phyloP scores from a whole-genome alignment of 2,113 vertebrate species.

The Bettongia penicillata region DNA sequence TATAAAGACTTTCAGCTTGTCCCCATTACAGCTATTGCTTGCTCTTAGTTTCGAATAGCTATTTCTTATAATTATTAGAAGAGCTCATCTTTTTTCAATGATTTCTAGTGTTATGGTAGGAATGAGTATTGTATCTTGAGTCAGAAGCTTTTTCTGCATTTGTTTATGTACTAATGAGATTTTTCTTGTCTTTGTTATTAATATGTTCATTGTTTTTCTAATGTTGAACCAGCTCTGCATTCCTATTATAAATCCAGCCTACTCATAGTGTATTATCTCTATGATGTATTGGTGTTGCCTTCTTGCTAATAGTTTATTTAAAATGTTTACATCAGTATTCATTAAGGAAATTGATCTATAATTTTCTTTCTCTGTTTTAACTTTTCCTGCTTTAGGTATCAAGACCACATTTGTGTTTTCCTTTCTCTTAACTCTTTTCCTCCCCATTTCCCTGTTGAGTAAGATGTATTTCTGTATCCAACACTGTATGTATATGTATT shows the following conservation, averaged over 20 bases:
- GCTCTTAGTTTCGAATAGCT: not conserved
- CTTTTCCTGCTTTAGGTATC: not conserved
- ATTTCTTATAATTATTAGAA: not conserved
- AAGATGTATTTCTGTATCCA: not conserved
- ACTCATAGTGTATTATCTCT: not conserved
- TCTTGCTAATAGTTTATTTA: not conserved
- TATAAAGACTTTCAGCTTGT: not conserved
- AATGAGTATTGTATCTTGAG: not conserved
- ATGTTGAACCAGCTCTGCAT: not conserved
- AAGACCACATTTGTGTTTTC: not conserved
- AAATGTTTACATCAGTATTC: not conserved
- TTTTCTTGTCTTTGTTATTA: not conserved
- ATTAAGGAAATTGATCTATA: not conserved
- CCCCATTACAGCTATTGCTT: not conserved
- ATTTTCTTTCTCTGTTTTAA: not conserved
- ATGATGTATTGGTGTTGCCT: not conserved
- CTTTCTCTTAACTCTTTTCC: not conserved
- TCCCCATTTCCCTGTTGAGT: not conserved
- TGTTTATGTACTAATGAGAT: not conserved
- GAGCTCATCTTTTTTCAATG: too few relatives aligned
- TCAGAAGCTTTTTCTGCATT: not conserved
- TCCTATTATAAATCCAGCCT: not conserved
- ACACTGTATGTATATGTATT: not conserved
- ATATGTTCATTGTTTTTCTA: not conserved
- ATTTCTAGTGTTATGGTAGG: too few relatives aligned